Evolutionary conservation across 2,797 vertebrate genomes (phyloP).

Genomic region (Perodicticus potto): DNA sequence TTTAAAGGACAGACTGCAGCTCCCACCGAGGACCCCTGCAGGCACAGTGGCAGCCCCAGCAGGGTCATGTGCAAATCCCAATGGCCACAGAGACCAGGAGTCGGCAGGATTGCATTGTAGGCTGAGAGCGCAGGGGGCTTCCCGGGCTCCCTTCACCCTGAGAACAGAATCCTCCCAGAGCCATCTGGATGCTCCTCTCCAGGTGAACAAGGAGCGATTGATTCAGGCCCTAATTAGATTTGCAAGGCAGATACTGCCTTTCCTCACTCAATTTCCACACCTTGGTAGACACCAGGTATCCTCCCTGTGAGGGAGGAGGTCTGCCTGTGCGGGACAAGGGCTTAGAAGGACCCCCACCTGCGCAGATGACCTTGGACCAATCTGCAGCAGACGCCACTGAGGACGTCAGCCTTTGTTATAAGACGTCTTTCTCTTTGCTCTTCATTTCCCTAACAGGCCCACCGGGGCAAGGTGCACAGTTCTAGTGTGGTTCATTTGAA

Average conservation of each 20-base stretch:
- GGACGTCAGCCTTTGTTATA: rapidly evolving
- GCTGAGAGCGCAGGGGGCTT: rapidly evolving
- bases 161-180: rapidly evolving
- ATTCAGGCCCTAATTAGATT: rapidly evolving
- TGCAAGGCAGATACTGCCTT: rapidly evolving
- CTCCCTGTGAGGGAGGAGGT: no score
- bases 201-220: rapidly evolving
- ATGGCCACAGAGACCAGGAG: rapidly evolving
- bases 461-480: rapidly evolving
- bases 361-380: neutral
- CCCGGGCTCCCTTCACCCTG: rapidly evolving
- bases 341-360: rapidly evolving
- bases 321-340: rapidly evolving
- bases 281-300: rapidly evolving
- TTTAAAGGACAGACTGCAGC: rapidly evolving
- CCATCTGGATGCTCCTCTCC: rapidly evolving
- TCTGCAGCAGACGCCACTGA: rapidly evolving
- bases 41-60: rapidly evolving
- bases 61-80: rapidly evolving
- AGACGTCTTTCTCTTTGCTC: neutral
- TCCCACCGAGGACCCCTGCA: rapidly evolving
- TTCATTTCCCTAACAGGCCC: rapidly evolving
- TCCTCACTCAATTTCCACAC: neutral
- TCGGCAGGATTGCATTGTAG: rapidly evolving
- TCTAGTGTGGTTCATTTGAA: rapidly evolving